These are phyloP conservation scores for Limanda limanda DNA, from an alignment of 2,113 vertebrate species.

Conservation along the genomic window DNA sequence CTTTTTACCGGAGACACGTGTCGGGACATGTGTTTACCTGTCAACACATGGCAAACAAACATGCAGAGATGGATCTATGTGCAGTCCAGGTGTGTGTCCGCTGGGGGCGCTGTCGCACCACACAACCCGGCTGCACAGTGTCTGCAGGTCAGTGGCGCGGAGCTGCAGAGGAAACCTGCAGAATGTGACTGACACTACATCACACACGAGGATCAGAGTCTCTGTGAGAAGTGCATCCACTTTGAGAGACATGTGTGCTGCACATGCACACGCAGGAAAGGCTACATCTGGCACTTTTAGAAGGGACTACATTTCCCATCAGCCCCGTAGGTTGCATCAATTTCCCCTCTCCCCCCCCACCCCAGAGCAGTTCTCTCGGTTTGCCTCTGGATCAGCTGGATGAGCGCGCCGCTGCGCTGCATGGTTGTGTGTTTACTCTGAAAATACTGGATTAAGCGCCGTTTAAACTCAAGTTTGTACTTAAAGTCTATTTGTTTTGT, in stretches of 20 bases:
- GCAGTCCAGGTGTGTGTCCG: constrained; percentile 9
- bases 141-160: background rate
- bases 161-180: background rate
- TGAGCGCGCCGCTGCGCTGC: background rate
- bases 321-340: constrained; percentile 33
- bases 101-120: constrained; percentile 51
- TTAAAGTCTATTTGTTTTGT: background rate
- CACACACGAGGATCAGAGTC: fast-evolving
- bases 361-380: constrained; percentile 13
- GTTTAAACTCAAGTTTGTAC: background rate
- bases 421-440: background rate
- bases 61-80: background rate
- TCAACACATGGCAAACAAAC: background rate
- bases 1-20: background rate
- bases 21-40: background rate
- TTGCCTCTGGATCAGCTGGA: constrained; percentile 65
- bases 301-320: constrained; percentile 72
- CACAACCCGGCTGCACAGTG: background rate
- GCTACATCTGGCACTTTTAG: background rate
- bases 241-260: background rate
- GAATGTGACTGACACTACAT: background rate
- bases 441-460: background rate
- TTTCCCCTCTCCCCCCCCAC: constrained; percentile 28
- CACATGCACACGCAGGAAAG: background rate
- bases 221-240: fast-evolving